Evolutionary conservation across 2,888 invertebrate genomes (phyloP), one percentile per base, ranked within the genome.

Genomic region (Coronaproctus castanopsis): DNA sequence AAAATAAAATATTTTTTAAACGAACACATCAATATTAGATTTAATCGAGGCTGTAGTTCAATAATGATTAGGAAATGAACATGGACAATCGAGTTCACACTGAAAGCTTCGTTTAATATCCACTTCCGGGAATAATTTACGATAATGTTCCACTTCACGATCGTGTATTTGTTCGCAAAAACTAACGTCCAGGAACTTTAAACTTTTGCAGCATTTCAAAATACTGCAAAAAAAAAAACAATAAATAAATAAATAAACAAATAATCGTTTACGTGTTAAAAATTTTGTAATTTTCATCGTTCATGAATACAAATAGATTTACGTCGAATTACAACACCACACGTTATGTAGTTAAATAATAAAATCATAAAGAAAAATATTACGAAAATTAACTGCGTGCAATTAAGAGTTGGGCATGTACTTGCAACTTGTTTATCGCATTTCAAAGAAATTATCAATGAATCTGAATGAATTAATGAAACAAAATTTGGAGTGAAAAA

Each of bases 161-260:
- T 83, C 80, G 65, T 79, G 78, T 57, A 91, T 82, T 65, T 82
- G 81, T 68, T 85, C 84, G 71, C 91, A 92, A 71, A 89, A 92
- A 67, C 90, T 91, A 60, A 93, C 78, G 70, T 93, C 92, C 63
- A 93, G 72, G 64, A 91, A 75, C 65, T 78, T 76, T 23, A 93
- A 73, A 57, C 84, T 79, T 20, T 75, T 77, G 68, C 87, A 83
- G 62, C 78, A 77, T 5, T 77, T 73, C 64, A 89, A 73, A 62
- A 86, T 78, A 61, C 82, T 83, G 73, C 20, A 74, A 75, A 66
- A 61, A 63, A 66, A 65, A 57, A 58, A 23, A 61, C 49, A 24
- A 20, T 53, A 50, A 10, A 52, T 8, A 18, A 21, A 5, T 22
- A 24, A 23, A 24, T 24, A 24, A n/a, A 23, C 18, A 55, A 55